Percentiles rank a stretch among this genome's conserved stretches.
Conservation (phyloP, 2,888 invertebrate species). For the Lochmaea crataegi region DNA sequence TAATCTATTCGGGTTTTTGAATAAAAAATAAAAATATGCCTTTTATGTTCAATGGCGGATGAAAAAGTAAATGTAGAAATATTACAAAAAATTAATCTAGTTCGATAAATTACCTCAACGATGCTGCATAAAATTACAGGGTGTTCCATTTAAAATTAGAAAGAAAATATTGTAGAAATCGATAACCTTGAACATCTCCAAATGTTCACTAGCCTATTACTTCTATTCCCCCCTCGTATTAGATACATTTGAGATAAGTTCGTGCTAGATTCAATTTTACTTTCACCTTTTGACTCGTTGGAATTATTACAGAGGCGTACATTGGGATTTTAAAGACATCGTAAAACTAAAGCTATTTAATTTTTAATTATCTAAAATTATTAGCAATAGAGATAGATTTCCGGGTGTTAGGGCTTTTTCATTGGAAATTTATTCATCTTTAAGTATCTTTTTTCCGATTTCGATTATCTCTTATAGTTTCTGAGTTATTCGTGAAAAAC, state of each 20-base stretch:
- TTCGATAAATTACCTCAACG: too few relatives aligned
- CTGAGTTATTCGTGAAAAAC: too few relatives aligned
- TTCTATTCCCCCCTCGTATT: slow-evolving; percentile 28
- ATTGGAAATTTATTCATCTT: too few relatives aligned
- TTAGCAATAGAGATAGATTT: too few relatives aligned
- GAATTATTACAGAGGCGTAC: slow-evolving; percentile 46
- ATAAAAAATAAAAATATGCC: not conserved
- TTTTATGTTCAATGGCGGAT: not conserved
- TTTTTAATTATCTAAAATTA: too few relatives aligned
- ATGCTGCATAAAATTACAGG: not conserved
- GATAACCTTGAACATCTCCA: not conserved
- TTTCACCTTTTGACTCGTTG: slow-evolving; percentile 45
- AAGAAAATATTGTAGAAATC: not conserved
- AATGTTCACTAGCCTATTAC: not conserved
- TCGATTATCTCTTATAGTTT: too few relatives aligned
- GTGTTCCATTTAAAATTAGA: not conserved
- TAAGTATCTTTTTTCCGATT: too few relatives aligned
- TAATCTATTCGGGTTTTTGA: slow-evolving; percentile 18
- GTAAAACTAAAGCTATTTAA: too few relatives aligned
- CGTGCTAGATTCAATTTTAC: slow-evolving; percentile 51
- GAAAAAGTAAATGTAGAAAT: not conserved
- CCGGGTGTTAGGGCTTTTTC: too few relatives aligned
- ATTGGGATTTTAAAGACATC: slow-evolving; percentile 26
- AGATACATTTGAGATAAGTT: slow-evolving; percentile 43
- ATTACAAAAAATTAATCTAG: not conserved